Conservation (phyloP, 2,113 vertebrate genomes). For the Neolamprologus variostigma region DNA sequence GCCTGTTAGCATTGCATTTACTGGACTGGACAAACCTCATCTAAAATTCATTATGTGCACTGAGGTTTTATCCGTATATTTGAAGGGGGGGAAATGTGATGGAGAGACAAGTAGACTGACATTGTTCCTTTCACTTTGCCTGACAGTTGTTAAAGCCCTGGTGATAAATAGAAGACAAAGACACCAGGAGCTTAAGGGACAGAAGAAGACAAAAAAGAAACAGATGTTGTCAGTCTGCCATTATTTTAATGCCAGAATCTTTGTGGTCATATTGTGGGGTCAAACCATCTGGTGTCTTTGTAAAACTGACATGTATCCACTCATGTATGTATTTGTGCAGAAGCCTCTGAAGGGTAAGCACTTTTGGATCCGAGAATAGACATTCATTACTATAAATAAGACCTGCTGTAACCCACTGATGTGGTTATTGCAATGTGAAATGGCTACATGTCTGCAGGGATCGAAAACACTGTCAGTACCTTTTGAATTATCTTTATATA, state of each 20-base stretch:
- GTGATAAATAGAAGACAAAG: conserved; percentile 41
- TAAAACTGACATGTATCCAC: not conserved
- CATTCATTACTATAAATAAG: conserved; percentile 67
- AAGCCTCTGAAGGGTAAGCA: conserved; percentile 30
- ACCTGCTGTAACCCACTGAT: conserved; percentile 31
- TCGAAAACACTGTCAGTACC: not conserved
- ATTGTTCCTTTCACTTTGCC: not conserved
- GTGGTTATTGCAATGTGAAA: conserved; percentile 13
- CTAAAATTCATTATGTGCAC: not conserved
- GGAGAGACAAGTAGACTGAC: not conserved
- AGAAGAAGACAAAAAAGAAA: conserved; percentile 27
- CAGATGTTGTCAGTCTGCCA: conserved; percentile 51
- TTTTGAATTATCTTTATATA: not conserved
- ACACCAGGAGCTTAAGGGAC: conserved; percentile 30
- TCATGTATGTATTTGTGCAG: conserved; percentile 14
- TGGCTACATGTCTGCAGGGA: not conserved
- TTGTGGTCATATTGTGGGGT: conserved; percentile 22
- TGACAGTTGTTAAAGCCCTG: conserved; percentile 28
- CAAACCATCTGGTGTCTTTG: conserved; percentile 62
- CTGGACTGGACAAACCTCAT: not conserved
- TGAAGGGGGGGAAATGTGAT: not conserved
- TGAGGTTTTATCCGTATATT: not conserved
- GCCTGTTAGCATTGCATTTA: not conserved
- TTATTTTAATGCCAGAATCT: conserved; percentile 42
- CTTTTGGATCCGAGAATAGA: conserved; percentile 55